These are phyloP conservation scores for Junonia oenone DNA, from an alignment of 2,888 invertebrate species.

Conservation along the genomic window DNA sequence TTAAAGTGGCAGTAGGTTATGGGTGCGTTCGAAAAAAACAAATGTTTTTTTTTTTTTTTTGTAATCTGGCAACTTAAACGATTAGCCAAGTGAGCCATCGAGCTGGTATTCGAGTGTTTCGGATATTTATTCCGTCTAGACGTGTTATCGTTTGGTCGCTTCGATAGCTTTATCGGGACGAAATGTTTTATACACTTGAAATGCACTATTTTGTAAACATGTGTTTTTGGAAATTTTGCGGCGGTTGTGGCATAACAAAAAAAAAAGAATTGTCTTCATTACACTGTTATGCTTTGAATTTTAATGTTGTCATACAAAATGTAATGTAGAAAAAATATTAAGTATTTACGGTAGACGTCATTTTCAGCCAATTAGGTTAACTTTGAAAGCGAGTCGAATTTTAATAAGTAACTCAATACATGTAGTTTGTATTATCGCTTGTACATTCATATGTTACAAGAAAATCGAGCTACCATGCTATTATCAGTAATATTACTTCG, in stretches of 20 bases:
- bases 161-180: slow-evolving; percentile 60
- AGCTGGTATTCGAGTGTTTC: slow-evolving; percentile 70
- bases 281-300: too few relatives aligned
- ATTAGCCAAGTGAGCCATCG: slow-evolving; percentile 78
- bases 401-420: slow-evolving; percentile 28
- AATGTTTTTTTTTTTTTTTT: slow-evolving; percentile 51
- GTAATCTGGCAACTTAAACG: slow-evolving; percentile 53
- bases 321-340: not conserved
- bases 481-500: not conserved
- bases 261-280: not conserved
- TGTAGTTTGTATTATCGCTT: slow-evolving; percentile 25
- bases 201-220: slow-evolving; percentile 4
- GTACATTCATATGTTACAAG: slow-evolving; percentile 13
- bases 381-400: slow-evolving; percentile 36
- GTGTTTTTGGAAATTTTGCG: not conserved
- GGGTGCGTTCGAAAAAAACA: slow-evolving; percentile 51
- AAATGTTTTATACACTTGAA: slow-evolving; percentile 67
- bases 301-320: not conserved
- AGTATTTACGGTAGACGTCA: not conserved
- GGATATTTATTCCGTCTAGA: slow-evolving; percentile 75
- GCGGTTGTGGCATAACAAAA: not conserved
- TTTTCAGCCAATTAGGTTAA: slow-evolving; percentile 39
- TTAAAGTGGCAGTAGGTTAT: slow-evolving; percentile 63
- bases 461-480: slow-evolving; percentile 5
- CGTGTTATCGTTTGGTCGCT: slow-evolving; percentile 61